Evolutionary conservation across 2,113 vertebrate species (phyloP), one percentile per base, ranked within the genome.

Genomic region (Sander lucioperca): DNA sequence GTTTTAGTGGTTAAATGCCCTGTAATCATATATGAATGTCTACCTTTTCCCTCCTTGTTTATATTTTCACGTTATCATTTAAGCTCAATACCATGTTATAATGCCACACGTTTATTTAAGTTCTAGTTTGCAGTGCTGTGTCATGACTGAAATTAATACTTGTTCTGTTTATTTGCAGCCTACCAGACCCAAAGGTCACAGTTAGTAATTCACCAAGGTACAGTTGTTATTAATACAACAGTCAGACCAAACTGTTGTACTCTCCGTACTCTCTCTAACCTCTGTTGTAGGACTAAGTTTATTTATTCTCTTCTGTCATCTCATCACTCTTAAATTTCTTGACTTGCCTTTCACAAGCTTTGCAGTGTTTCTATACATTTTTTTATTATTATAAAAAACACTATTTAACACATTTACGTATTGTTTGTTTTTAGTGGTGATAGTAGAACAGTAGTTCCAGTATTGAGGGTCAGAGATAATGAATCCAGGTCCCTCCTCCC

Each of bases 121-220:
- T 10, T 45, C 3, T 61, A 43, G 1, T 69, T 45, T 30, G 14
- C 54, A 70, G 9, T 1, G 4, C 21, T 74, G 3, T 48, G 59
- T 65, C 33, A 27, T 51, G 53, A 39, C 12, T 47, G 5, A 59
- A 30, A 58, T 43, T 1, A 59, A 77, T 11, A 15, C 0, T 13
- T 62, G 5, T 71, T 13, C 4, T 56, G 53, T 89, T 75, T 66
- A 13, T 87, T 78, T 83, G 4, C 80, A 92, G 88, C 0, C 0
- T 0, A 6, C 0, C 0, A 0, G 2, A 9, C 0, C 2, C 1
- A 21, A 47, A 1, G n/a, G 1, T 6, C 5, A 2, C 0, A 3
- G 3, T 85, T 30, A 19, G 1, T 50, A 1, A 48, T 25, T 0
- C 7, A 56, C 78, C 78, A 7, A 90, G 90, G 90, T 92, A 91